Percentiles rank a stretch among this genome's conserved stretches.
phyloP scores from a whole-genome alignment of 2,888 invertebrate species.

The Drosophila histrio region DNA sequence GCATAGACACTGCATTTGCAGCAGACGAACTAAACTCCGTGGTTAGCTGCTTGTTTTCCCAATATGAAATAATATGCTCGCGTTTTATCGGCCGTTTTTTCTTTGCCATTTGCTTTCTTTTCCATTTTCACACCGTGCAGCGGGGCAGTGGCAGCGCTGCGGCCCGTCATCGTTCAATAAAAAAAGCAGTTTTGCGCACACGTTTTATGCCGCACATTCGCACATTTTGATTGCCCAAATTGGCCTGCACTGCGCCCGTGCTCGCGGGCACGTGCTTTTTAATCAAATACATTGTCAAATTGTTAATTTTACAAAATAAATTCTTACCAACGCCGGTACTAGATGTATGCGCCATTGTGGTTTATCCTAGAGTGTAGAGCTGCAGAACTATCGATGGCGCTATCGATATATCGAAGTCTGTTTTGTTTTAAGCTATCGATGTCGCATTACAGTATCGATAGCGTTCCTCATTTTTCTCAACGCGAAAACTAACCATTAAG shows the following conservation, averaged over 20 bases:
- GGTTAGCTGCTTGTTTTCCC: constrained; percentile 21
- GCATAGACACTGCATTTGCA: constrained; percentile 42
- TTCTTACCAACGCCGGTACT: constrained; percentile 95
- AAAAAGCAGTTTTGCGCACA: constrained; percentile 45
- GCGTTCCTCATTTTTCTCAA: too few species aligned
- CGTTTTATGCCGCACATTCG: constrained; percentile 34
- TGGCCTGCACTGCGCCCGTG: not conserved
- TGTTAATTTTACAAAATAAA: constrained; percentile 65
- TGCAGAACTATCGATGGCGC: too few species aligned
- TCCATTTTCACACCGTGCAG: constrained; percentile 62
- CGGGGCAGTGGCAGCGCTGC: constrained; percentile 42
- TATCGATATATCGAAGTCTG: too few species aligned
- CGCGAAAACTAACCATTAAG: too few species aligned
- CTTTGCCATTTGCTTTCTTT: constrained; percentile 68
- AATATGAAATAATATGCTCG: constrained; percentile 45
- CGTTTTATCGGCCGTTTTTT: constrained; percentile 62
- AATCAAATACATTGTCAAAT: constrained; percentile 49
- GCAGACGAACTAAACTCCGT: not conserved
- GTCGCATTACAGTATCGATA: too few species aligned
- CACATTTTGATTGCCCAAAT: constrained; percentile 31
- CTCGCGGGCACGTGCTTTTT: constrained; percentile 32
- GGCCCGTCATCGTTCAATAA: constrained; percentile 59
- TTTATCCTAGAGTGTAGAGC: constrained; percentile 62
- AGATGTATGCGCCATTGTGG: constrained; percentile 92
- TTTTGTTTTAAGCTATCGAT: too few species aligned